Evolutionary conservation across 2,113 vertebrate species (phyloP), one percentile per base, ranked within the genome.

Genomic region (Struthidea cinerea): DNA sequence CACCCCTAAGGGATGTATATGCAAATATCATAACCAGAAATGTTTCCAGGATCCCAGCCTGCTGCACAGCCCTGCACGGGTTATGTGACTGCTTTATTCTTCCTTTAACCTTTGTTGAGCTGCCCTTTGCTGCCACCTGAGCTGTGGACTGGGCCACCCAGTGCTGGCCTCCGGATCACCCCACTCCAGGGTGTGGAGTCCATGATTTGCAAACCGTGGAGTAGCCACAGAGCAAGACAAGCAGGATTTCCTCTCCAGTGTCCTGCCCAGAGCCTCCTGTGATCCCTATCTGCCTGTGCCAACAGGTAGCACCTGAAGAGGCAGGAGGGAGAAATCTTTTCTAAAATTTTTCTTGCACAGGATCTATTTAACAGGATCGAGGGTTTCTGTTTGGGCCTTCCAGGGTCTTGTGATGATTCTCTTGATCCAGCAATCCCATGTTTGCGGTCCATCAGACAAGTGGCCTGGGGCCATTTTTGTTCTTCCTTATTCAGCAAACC

Each of bases 51-150:
- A 42, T 49, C 52, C 68, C 69, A 59, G 67, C 44, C 39, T 82
- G 65, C 41, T 80, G 82, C 49, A 28, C 33, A 77, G 80, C 52
- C 28, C 56, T 37, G 2, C 7, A 42, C 24, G 39, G 39, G 4
- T 70, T 41, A 12, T 3, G 6, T 35, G 87, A 41, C 22, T 57
- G 55, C 83, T 92, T 70, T 33, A 2, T 33, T 24, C 79, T 73
- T 61, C 60, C 32, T 90, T 61, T 7, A 77, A 49, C 61, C 64
- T 88, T 35, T 2, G 10, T 16, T 47, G 84, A 80, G 87, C 75
- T 96, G 93, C 70, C 67, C 91, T 96, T 90, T 89, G 93, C 91
- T 96, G 93, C 90, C 92, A 79, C 49, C 81, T 93, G 95, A 93
- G 73, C 63, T 95, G 77, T 69, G 79, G 30, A 24, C 27, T 4